Percentiles rank a stretch among this genome's conserved stretches.
Evolutionary conservation across 1,140 invertebrate genomes (phyloP).

Genomic region (Pseudoatta argentina): DNA sequence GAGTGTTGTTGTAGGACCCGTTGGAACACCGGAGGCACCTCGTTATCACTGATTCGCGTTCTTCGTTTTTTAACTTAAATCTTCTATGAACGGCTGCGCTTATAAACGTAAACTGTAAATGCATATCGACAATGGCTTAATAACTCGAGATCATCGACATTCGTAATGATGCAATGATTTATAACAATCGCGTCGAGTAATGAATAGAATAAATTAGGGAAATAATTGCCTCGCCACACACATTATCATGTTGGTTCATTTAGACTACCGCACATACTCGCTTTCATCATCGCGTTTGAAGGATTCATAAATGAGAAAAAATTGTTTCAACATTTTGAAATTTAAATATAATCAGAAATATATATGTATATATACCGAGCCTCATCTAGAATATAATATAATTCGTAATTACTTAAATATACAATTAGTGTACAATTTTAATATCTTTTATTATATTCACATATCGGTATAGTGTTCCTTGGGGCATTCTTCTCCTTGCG

Average conservation of each 20-base stretch:
- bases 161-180: slow-evolving; percentile 77
- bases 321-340: background rate
- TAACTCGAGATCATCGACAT: slow-evolving; percentile 77
- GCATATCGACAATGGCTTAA: slow-evolving; percentile 59
- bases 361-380: background rate
- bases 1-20: slow-evolving; percentile 69
- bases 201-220: slow-evolving; percentile 78
- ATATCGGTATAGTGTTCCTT: background rate
- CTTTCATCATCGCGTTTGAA: slow-evolving; percentile 46
- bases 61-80: slow-evolving; percentile 69
- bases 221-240: slow-evolving; percentile 75
- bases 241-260: slow-evolving; percentile 69
- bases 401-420: background rate
- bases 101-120: slow-evolving; percentile 10
- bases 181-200: slow-evolving; percentile 79
- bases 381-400: background rate
- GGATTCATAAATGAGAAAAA: too few species aligned
- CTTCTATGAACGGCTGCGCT: slow-evolving; percentile 57
- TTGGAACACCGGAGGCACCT: slow-evolving; percentile 78
- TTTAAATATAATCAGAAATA: background rate
- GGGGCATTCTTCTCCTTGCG: background rate
- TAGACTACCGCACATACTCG: slow-evolving; percentile 58
- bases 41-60: slow-evolving; percentile 83
- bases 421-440: background rate
- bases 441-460: background rate